These are phyloP conservation scores for Melinopterus prodromus DNA, from an alignment of 2,888 invertebrate species.

Conservation along the genomic window DNA sequence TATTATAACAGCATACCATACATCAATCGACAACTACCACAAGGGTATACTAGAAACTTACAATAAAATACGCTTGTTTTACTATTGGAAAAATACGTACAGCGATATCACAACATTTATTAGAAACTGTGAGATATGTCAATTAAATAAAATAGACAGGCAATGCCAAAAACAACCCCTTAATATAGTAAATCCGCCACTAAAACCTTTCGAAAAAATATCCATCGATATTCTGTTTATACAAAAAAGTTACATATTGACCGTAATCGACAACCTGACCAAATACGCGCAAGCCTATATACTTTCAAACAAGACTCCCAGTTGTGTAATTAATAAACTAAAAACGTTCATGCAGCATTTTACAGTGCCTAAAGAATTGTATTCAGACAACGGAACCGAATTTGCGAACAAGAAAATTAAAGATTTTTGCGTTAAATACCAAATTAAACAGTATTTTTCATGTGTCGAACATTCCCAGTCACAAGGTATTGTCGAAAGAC, in stretches of 20 bases:
- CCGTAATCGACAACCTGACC: background rate
- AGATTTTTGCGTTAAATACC: background rate
- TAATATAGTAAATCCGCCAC: background rate
- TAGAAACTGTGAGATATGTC: constrained; percentile 16
- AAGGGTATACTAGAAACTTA: constrained; percentile 8
- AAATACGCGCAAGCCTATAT: constrained; percentile 11
- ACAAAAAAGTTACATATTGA: background rate
- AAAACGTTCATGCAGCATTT: background rate
- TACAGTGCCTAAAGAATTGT: background rate
- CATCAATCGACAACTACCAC: constrained; percentile 4
- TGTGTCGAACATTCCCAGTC: background rate
- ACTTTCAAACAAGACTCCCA: background rate
- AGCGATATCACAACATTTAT: constrained; percentile 14
- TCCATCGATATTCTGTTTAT: background rate
- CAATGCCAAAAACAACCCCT: background rate
- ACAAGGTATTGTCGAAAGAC: background rate
- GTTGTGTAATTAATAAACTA: background rate
- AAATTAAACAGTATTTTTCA: background rate
- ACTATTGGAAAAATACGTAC: constrained; percentile 17
- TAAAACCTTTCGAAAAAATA: constrained; percentile 4
- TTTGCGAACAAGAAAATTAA: background rate
- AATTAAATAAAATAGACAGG: constrained; percentile 7
- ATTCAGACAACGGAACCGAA: background rate
- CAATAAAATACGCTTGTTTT: background rate
- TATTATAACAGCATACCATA: background rate